Conservation (phyloP, 2,797 vertebrate species). For the Todus mexicanus region DNA sequence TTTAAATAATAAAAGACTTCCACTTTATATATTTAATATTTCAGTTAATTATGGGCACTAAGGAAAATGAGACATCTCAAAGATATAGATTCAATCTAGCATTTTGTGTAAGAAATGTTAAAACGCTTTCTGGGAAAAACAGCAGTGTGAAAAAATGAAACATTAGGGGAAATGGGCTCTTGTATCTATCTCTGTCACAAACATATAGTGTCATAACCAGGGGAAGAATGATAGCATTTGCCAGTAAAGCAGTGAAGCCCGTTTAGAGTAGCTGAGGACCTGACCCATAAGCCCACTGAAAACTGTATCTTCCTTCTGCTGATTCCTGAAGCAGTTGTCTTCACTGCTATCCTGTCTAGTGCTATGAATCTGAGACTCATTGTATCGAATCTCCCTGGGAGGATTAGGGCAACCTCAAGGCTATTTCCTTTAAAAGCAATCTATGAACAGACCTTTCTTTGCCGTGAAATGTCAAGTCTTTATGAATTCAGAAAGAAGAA, state of each 20-base stretch:
- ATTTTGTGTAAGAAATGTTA: background rate
- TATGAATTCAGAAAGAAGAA: background rate
- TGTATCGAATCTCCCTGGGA: background rate
- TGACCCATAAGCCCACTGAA: background rate
- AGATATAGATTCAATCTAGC: background rate
- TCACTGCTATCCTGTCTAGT: background rate
- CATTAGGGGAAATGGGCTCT: background rate
- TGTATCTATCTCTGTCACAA: background rate
- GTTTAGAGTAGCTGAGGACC: background rate
- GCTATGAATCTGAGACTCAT: background rate
- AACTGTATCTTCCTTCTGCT: background rate
- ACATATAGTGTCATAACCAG: background rate
- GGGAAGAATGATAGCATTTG: background rate
- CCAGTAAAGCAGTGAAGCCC: background rate
- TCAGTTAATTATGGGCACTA: background rate
- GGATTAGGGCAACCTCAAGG: background rate
- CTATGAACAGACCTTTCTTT: background rate
- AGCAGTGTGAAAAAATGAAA: background rate
- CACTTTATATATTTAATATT: background rate
- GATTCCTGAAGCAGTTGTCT: background rate
- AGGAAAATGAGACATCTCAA: background rate
- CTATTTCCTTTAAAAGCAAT: background rate
- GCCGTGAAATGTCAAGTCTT: background rate
- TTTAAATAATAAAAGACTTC: conserved; percentile 12
- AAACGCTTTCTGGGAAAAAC: background rate